Evolutionary conservation across 2,113 vertebrate species (phyloP).

Genomic region (Dromiciops gliroides): DNA sequence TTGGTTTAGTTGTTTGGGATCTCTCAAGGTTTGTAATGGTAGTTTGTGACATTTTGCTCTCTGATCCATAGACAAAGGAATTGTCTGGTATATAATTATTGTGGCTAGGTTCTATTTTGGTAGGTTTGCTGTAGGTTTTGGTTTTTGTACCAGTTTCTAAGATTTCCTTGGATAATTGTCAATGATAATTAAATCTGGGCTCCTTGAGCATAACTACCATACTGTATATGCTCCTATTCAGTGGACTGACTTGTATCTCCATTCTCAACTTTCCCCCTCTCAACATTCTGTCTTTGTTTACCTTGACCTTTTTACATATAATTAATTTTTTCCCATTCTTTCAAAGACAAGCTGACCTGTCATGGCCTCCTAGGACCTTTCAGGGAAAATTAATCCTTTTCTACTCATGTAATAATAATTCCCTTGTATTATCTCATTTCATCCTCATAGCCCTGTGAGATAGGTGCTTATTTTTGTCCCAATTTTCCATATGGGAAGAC

Average conservation of each 20-base stretch:
- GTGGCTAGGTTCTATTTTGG: background rate
- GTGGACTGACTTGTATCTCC: background rate
- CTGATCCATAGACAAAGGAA: background rate
- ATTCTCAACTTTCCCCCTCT: background rate
- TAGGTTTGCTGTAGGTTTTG: background rate
- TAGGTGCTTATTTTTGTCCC: background rate
- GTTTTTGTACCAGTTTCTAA: background rate
- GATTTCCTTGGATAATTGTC: background rate
- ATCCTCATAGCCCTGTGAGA: background rate
- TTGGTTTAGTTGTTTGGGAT: background rate
- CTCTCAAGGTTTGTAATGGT: background rate
- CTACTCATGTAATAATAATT: background rate
- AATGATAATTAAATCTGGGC: background rate
- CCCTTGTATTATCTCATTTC: background rate
- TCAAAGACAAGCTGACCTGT: background rate
- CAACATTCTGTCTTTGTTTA: background rate
- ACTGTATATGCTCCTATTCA: background rate
- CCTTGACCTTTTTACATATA: background rate
- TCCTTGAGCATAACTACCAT: background rate
- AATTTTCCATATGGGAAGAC: background rate
- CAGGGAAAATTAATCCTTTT: background rate
- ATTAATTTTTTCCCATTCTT: background rate
- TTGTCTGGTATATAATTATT: background rate
- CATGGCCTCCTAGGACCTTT: background rate
- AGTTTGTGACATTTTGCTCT: background rate